These are phyloP conservation scores for Plotosus lineatus DNA, from an alignment of 2,113 vertebrate genomes.

Conservation along the genomic window DNA sequence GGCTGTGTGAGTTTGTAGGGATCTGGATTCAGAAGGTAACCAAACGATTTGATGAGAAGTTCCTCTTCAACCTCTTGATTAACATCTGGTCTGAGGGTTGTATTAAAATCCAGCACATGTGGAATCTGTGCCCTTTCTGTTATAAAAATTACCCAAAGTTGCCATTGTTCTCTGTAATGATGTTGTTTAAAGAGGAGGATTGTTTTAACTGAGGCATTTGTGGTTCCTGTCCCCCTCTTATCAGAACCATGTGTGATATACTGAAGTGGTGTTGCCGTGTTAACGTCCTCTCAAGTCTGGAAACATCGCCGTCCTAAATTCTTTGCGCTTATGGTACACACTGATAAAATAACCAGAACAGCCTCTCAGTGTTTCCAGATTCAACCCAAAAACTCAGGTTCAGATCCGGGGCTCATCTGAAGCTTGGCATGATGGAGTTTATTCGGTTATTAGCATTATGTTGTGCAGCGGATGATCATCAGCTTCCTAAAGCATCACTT, in stretches of 20 bases:
- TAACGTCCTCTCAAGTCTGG: conserved; percentile 23
- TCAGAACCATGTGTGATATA: conserved; percentile 54
- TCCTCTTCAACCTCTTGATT: conserved; percentile 12
- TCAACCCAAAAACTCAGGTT: background rate
- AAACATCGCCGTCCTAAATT: conserved; percentile 48
- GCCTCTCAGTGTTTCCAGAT: background rate
- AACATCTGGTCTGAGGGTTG: conserved; percentile 2
- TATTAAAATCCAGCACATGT: conserved; percentile 19
- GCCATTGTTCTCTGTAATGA: conserved; percentile 47
- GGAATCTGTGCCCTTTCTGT: conserved; percentile 7
- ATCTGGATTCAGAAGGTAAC: conserved; percentile 30
- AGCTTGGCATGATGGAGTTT: background rate
- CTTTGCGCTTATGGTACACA: background rate
- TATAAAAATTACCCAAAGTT: conserved; percentile 41
- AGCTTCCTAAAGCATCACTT: too few species aligned
- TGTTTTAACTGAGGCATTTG: conserved; percentile 46
- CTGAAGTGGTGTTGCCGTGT: conserved; percentile 45
- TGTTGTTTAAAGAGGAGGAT: conserved; percentile 51
- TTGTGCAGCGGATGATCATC: too few species aligned
- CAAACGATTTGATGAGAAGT: conserved; percentile 9
- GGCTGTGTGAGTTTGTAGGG: conserved; percentile 31
- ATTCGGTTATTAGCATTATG: too few species aligned
- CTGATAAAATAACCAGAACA: background rate
- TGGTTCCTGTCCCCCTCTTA: conserved; percentile 62
- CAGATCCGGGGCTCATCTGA: background rate